Base-by-base conservation (phyloP, 2,888 invertebrate species). In the Tetramorium bicarinatum region DNA sequence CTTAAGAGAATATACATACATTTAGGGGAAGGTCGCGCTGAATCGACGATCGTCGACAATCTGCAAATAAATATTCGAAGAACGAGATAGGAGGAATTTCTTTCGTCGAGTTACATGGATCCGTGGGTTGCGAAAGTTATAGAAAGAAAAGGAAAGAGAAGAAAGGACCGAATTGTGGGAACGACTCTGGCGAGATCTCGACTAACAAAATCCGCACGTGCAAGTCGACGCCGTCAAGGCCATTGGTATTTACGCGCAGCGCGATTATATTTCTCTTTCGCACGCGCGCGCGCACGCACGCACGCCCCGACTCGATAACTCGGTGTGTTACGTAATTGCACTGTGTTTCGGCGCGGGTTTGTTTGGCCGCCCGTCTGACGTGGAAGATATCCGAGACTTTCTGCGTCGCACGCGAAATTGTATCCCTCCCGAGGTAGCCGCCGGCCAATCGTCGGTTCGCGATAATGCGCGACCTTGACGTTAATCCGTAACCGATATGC, bases 191-290 rank as follows among this genome's bases (percentile, higher is more conserved):
- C 15, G 34, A 41, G 71, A 59, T 18, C 47, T 71, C 71, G 34
- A 8, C n/a, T n/a, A n/a, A n/a, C 21, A 59, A 79, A 71, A 25
- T 47, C 25, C 59, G 47, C 79, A 72, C 72, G 72, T 80, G 72
- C 79, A 49, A 61, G 29, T 34, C 29, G 21, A 21, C 8, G 52
- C 13, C 18, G 13, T 49, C 79, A 80, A 80, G 79, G 79, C 34
- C 79, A 25, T 71, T 59, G n/a, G 8, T 72, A 80, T 80, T 80
- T 80, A 80, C 72, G 47, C 76, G 38, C 59, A 44, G 47, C 34
- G 59, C 62, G 44, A 41, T 64, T 69, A 34, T 67, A 11, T n/a
- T 7, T 49, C 21, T 38, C 44, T 11, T 25, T 25, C 34, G 3
- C 29, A 15, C 29, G n/a, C 11, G 2, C 21, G 21, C 15, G 7